Evolutionary conservation across 2,113 vertebrate genomes (phyloP), one percentile per base, ranked within the genome.

Genomic region (Xenotilapia caudafasciata): DNA sequence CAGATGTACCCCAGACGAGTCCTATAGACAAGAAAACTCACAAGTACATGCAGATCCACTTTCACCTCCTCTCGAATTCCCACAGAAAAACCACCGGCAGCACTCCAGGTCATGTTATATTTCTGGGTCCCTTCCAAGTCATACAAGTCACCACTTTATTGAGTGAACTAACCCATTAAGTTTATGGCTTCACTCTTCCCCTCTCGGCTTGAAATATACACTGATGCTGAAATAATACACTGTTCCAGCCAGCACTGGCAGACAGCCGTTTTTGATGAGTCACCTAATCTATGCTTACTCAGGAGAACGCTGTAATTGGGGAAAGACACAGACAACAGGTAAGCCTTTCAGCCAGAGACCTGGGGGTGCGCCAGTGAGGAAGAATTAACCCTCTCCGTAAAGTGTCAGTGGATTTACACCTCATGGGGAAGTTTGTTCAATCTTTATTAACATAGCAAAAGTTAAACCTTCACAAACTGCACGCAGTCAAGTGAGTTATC

Each of bases 221-320:
- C 90, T 93, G 86, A 94, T 91, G 91, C 89, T 92, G 86, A 89
- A 95, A 93, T 94, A 93, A 94, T 91, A 92, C 85, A 86, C 88
- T 33, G 75, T 86, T 91, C 87, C 81, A 90, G 92, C 82, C 83
- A 47, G 86, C 83, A 79, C 68, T 90, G 91, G 92, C 93, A 91
- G 88, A 68, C 73, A 14, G 87, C 40, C 40, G 38, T 38, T 92
- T 88, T 51, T 92, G 93, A 94, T 94, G 93, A 95, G 90, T 95
- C 95, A 95, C 81, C 91, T 93, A 92, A 93, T 94, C 90, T 68
- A 85, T 68, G 94, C 93, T 94, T 90, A 92, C 84, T 94, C 90
- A 90, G 90, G 92, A 92, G 90, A 93, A 93, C 87, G 90, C 83
- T 90, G 21, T 89, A 91, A 94, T 89, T 91, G 88, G 91, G 62